phyloP scores from a whole-genome alignment of 37 sponge, comb jelly and placozoan species.

The Mnemiopsis leidyi region DNA sequence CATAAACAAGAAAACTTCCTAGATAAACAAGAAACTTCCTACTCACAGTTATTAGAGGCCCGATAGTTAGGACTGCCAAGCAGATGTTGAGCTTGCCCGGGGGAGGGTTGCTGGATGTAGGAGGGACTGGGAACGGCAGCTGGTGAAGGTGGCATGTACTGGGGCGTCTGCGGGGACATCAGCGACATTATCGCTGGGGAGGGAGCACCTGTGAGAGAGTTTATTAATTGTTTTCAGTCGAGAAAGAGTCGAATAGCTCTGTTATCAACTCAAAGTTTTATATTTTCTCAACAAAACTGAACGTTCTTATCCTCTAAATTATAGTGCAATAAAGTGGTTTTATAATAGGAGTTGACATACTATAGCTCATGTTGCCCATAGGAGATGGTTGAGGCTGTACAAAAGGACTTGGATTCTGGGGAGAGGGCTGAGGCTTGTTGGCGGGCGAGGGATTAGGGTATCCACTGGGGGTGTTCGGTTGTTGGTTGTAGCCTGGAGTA shows the following conservation, averaged over 20 bases:
- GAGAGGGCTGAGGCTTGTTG: constrained; percentile 48
- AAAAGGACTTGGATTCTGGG: constrained; percentile 25
- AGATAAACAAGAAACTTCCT: no score
- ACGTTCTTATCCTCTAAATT: no score
- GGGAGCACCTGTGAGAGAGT: constrained; percentile 59
- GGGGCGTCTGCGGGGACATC: constrained; percentile 63
- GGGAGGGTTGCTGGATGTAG: constrained; percentile 55
- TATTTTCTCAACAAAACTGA: no score
- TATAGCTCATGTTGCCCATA: constrained; percentile 1
- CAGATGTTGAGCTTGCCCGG: neutral
- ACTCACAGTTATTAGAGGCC: neutral
- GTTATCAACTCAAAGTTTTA: no score
- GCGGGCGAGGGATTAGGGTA: constrained; percentile 49
- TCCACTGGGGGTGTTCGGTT: constrained; percentile 41
- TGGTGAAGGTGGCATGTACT: constrained; percentile 59
- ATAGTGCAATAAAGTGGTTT: no score
- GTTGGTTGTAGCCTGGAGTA: constrained; percentile 35
- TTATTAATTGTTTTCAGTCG: no score
- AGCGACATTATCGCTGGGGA: constrained; percentile 22
- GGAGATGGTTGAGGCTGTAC: constrained; percentile 45
- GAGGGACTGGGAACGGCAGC: constrained; percentile 38
- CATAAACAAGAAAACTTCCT: no score
- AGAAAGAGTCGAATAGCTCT: no score
- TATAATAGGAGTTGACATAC: no score
- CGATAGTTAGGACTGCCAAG: constrained; percentile 44